These are phyloP conservation scores for Cryptosula pallasiana DNA, from an alignment of 2,888 invertebrate species.

Conservation along the genomic window DNA sequence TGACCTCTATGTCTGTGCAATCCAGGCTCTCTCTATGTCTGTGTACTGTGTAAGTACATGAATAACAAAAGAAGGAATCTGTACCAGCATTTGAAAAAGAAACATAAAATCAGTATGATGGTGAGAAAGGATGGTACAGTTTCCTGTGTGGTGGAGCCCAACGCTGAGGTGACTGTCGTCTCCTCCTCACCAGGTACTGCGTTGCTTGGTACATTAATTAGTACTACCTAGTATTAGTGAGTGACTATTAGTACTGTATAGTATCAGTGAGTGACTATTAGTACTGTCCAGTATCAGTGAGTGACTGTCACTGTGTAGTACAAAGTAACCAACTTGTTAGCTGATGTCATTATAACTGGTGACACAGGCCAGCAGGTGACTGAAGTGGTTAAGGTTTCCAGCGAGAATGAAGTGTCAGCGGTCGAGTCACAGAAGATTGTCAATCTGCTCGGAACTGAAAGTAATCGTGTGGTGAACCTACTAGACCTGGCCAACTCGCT, in stretches of 20 bases:
- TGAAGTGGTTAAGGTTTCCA: slow-evolving; percentile 21
- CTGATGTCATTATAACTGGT: no score
- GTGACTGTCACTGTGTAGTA: no score
- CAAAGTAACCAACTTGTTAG: no score
- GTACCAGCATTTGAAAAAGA: slow-evolving; percentile 48
- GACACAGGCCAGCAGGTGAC: slow-evolving; percentile 20
- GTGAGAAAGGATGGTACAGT: slow-evolving; percentile 40
- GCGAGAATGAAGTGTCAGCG: slow-evolving; percentile 24
- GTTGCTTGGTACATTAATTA: no score
- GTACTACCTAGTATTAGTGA: no score
- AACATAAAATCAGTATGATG: slow-evolving; percentile 44
- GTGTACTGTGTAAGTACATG: slow-evolving; percentile 45
- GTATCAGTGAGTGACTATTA: no score
- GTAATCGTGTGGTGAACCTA: slow-evolving; percentile 31
- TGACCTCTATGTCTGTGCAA: neutral
- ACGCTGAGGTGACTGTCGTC: slow-evolving; percentile 31
- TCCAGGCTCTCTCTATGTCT: slow-evolving; percentile 35
- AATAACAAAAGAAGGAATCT: slow-evolving; percentile 42
- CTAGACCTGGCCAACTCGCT: slow-evolving; percentile 35
- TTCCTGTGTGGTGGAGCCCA: slow-evolving; percentile 35
- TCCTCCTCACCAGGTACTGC: slow-evolving; percentile 19
- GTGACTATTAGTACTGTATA: no score
- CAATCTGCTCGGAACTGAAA: neutral
- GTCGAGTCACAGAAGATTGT: neutral
- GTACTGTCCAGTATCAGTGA: no score